Conservation (phyloP, 2,888 invertebrate species). For the Nebria salina region DNA sequence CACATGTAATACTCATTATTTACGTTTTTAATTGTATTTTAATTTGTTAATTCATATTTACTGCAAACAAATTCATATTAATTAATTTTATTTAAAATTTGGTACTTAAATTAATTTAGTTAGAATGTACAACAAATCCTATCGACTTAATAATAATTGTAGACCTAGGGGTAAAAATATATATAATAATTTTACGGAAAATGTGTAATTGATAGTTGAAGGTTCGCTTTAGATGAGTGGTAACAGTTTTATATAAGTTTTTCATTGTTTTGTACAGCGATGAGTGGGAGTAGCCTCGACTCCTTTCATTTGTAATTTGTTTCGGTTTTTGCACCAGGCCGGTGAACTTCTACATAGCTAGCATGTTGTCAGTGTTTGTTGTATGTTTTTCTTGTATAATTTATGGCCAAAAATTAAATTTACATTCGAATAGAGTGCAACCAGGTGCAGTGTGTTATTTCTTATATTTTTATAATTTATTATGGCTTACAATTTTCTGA, state of each 20-base stretch:
- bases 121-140: too few relatives aligned
- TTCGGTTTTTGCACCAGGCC: conserved; percentile 1
- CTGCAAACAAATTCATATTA: too few relatives aligned
- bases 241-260: neutral
- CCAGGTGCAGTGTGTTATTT: neutral
- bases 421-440: conserved; percentile 1
- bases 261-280: neutral
- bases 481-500: neutral
- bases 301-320: neutral
- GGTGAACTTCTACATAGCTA: neutral
- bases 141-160: too few relatives aligned
- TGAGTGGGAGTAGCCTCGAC: neutral
- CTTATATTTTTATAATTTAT: neutral
- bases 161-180: neutral
- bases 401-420: neutral
- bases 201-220: neutral
- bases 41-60: too few relatives aligned
- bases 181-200: neutral
- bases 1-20: too few relatives aligned
- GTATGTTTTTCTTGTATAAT: neutral
- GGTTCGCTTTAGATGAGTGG: neutral
- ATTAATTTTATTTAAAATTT: too few relatives aligned
- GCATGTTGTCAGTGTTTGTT: neutral
- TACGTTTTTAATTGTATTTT: too few relatives aligned
- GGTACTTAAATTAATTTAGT: too few relatives aligned